phyloP scores from a whole-genome alignment of 2,888 invertebrate genomes.

The Cacoxenus indagator region DNA sequence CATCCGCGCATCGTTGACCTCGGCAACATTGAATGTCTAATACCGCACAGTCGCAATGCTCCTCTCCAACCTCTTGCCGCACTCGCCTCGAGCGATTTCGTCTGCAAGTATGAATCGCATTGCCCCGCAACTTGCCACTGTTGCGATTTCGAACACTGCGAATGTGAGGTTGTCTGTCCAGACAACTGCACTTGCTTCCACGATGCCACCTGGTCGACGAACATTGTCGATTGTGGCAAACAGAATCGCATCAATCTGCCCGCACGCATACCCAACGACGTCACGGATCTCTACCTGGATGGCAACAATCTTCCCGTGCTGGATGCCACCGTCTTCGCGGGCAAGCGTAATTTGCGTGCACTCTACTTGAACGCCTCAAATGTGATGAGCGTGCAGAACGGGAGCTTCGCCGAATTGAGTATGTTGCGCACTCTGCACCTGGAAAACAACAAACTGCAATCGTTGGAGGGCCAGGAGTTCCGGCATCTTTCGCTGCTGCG shows the following conservation, averaged over 20 bases:
- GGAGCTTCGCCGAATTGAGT: conserved; percentile 89
- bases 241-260: conserved; percentile 73
- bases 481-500: conserved; percentile 83
- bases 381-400: conserved; percentile 87
- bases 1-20: conserved; percentile 91
- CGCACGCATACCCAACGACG: conserved; percentile 91
- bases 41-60: conserved; percentile 86
- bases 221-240: conserved; percentile 91
- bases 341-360: conserved; percentile 88
- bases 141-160: conserved; percentile 96
- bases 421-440: conserved; percentile 85
- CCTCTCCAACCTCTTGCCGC: conserved; percentile 83
- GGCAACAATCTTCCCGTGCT: conserved; percentile 89
- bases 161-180: conserved; percentile 97
- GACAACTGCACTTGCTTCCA: conserved; percentile 94
- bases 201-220: conserved; percentile 93
- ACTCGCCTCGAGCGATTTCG: conserved; percentile 86
- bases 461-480: conserved; percentile 87
- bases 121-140: conserved; percentile 96
- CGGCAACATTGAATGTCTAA: conserved; percentile 88
- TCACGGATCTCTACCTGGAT: conserved; percentile 92
- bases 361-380: conserved; percentile 89
- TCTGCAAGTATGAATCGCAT: conserved; percentile 92
- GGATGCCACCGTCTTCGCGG: conserved; percentile 90
- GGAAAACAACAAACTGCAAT: conserved; percentile 85